Evolutionary conservation across 1,140 invertebrate genomes (phyloP).

Genomic region (Rhizoglyphus robini): DNA sequence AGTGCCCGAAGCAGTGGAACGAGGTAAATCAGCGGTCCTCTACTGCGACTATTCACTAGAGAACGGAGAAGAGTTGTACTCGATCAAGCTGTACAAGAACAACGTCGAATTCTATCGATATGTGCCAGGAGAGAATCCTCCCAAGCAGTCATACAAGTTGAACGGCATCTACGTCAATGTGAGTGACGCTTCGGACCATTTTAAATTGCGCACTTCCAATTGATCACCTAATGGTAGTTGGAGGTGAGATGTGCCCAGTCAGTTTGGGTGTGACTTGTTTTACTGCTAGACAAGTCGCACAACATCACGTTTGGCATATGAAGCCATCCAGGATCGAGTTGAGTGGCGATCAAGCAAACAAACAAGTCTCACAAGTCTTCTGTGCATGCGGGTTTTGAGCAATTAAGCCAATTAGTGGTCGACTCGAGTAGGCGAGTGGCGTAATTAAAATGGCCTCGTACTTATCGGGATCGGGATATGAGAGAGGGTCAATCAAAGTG

Average conservation of each 20-base stretch:
- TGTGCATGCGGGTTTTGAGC: too few species aligned
- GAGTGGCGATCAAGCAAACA: too few species aligned
- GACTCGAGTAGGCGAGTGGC: too few species aligned
- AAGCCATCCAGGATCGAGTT: too few species aligned
- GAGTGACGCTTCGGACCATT: conserved; percentile 21
- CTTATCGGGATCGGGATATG: too few species aligned
- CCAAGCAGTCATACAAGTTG: conserved; percentile 26
- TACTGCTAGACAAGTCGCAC: neutral
- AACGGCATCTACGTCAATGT: conserved; percentile 28
- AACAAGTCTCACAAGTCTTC: too few species aligned
- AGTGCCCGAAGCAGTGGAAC: conserved; percentile 26
- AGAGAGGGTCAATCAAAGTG: conserved; percentile 20
- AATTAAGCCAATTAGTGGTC: conserved; percentile 2
- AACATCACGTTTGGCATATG: neutral
- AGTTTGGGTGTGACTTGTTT: neutral
- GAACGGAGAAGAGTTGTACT: conserved; percentile 26
- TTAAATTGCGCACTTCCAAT: neutral
- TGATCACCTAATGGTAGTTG: neutral
- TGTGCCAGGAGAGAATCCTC: conserved; percentile 25
- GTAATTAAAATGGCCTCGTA: conserved; percentile 20
- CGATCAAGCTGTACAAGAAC: conserved; percentile 30
- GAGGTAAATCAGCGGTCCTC: conserved; percentile 24
- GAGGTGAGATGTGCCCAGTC: neutral
- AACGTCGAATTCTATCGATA: conserved; percentile 29
- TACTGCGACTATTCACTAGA: conserved; percentile 28